phyloP scores from a whole-genome alignment of 2,888 invertebrate genomes.

The Eurytoma californica region DNA sequence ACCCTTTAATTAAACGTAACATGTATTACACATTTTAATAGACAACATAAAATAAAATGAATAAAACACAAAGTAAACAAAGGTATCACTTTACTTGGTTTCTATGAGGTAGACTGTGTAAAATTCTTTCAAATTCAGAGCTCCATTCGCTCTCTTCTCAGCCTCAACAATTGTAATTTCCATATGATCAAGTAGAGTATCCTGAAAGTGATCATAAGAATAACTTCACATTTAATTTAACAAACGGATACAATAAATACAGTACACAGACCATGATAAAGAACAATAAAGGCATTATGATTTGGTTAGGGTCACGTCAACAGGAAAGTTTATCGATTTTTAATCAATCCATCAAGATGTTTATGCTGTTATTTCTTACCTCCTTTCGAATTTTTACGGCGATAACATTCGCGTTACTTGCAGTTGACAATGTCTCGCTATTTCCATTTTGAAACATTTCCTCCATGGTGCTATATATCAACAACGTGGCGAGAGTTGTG shows the following conservation, averaged over 20 bases:
- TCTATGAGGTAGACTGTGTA: conserved; percentile 88
- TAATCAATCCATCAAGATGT: neutral
- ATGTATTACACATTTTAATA: neutral
- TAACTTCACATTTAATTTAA: neutral
- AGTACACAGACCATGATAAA: too few relatives aligned
- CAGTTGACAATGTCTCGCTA: conserved; percentile 62
- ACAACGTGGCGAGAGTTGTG: neutral
- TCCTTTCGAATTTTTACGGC: conserved; percentile 66
- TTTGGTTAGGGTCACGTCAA: too few relatives aligned
- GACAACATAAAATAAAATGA: conserved; percentile 19
- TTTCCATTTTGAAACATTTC: conserved; percentile 71
- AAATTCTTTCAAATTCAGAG: conserved; percentile 85
- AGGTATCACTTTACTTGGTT: conserved; percentile 80
- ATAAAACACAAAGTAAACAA: conserved; percentile 9
- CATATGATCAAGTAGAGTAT: conserved; percentile 82
- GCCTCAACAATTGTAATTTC: conserved; percentile 87
- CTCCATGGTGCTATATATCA: conserved; percentile 62
- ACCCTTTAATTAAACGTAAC: conserved; percentile 75
- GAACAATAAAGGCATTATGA: too few relatives aligned
- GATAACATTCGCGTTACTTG: conserved; percentile 63
- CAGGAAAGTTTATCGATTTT: too few relatives aligned
- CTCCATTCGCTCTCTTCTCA: conserved; percentile 85
- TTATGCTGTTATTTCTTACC: conserved; percentile 58
- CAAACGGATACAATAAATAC: too few relatives aligned
- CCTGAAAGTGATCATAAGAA: conserved; percentile 73